A percentile compares a stretch with the other conserved stretches of the same genome.
Evolutionary conservation across 2,888 invertebrate genomes (phyloP).

Genomic region (Eupeodes latifasciatus): DNA sequence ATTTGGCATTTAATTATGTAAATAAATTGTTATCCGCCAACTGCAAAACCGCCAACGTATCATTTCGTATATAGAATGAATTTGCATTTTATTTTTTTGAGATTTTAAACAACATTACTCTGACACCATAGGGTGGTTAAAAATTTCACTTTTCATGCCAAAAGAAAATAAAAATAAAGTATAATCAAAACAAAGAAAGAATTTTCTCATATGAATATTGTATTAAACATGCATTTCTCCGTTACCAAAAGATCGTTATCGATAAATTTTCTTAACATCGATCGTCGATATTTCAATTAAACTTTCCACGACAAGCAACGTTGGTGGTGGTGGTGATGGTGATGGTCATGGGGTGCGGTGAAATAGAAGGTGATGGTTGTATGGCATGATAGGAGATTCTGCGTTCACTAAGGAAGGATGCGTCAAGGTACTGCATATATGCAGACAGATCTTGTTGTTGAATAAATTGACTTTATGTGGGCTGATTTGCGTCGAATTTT

Average conservation of each 20-base stretch:
- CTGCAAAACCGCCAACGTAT: background rate
- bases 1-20: constrained; percentile 42
- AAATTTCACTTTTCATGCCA: constrained; percentile 65
- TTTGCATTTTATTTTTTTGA: constrained; percentile 19
- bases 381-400: background rate
- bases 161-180: background rate
- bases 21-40: constrained; percentile 33
- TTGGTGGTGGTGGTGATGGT: background rate
- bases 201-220: constrained; percentile 23
- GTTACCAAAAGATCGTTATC: constrained; percentile 59
- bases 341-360: background rate
- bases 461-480: constrained; percentile 36
- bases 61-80: background rate
- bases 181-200: constrained; percentile 1
- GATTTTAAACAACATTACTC: constrained; percentile 3
- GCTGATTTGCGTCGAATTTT: constrained; percentile 39
- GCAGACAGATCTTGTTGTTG: constrained; percentile 14
- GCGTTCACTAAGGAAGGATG: constrained; percentile 14
- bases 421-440: constrained; percentile 5
- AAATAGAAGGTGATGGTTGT: background rate
- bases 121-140: constrained; percentile 59
- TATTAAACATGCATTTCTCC: constrained; percentile 38
- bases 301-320: constrained; percentile 56
- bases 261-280: constrained; percentile 73
- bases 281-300: constrained; percentile 75